Base-by-base conservation (phyloP, 2,888 invertebrate species). In the Morinoia aosen region DNA sequence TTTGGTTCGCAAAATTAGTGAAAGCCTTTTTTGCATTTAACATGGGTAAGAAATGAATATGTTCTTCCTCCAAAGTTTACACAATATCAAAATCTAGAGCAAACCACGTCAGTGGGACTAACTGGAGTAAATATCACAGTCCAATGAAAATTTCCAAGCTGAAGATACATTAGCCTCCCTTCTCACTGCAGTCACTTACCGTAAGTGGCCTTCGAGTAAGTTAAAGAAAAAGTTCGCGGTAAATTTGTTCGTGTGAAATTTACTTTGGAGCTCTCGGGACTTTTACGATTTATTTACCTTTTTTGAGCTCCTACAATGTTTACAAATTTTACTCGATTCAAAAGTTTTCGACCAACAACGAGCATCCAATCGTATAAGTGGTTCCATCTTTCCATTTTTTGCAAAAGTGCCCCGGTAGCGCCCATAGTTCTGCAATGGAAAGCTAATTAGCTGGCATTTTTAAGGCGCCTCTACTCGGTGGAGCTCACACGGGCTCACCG, bases 341-440 rank as follows among this genome's bases (percentile, higher is more conserved):
- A 76, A 76, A 33, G 25, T 16, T 76, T 33, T 76, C 25, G 33
- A 76, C 76, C 8, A 76, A 76, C 33, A 16, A 76, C 76, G 76
- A 76, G 76, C 76, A 76, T 76, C 76, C 76, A 76, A 76, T 76
- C 33, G 76, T 33, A 33, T 76, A 76, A 76, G 76, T 76, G 76
- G 76, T 33, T 76, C 25, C 33, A 10, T 76, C 76, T 76, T 16
- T 33, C 25, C 25, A 8, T 76, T 16, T 76, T 33, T 76, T 7
- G 8, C 25, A 8, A 76, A 76, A 76, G 76, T 76, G 19, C 76
- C 8, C 25, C 8, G 33, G 33, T 33, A 33, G 76, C 76, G 33
- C 76, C 76, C n/a, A n/a, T 33, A 33, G 76, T 76, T 76, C 76
- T 76, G 76, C 76, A 76, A 76, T 76, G 76, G 76, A 76, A 76